Evolutionary conservation across 2,113 vertebrate genomes (phyloP).

Genomic region (Labrus mixtus): DNA sequence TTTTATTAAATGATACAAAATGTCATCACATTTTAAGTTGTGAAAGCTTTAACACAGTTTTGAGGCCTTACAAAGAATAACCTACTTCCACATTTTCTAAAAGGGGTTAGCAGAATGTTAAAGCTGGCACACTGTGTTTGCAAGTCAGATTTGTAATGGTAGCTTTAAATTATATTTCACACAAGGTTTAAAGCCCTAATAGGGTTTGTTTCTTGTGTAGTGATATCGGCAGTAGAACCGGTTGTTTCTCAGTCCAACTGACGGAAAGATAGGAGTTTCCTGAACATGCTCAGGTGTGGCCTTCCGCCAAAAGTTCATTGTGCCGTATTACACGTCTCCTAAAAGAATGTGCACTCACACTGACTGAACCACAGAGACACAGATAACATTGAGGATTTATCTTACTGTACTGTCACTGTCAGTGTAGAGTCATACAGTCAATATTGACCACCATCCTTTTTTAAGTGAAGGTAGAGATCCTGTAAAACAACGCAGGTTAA

Average conservation of each 20-base stretch:
- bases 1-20: no score
- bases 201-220: constrained; percentile 28
- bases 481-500: constrained; percentile 36
- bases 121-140: background rate
- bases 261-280: constrained; percentile 71
- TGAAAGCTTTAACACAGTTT: background rate
- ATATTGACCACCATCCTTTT: constrained; percentile 41
- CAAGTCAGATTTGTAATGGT: background rate
- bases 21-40: background rate
- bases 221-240: constrained; percentile 58
- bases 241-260: constrained; percentile 66
- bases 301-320: constrained; percentile 60
- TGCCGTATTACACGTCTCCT: constrained; percentile 25
- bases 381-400: constrained; percentile 49
- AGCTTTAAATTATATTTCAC: background rate
- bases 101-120: background rate
- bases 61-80: background rate
- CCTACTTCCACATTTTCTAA: constrained; percentile 21
- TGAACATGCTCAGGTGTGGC: constrained; percentile 75
- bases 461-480: constrained; percentile 3
- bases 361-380: constrained; percentile 27
- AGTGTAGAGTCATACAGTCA: no score
- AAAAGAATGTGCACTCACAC: constrained; percentile 34
- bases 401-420: constrained; percentile 41
- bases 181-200: constrained; percentile 16